Conservation (phyloP, 1,140 invertebrate genomes). For the Cherax destructor region DNA sequence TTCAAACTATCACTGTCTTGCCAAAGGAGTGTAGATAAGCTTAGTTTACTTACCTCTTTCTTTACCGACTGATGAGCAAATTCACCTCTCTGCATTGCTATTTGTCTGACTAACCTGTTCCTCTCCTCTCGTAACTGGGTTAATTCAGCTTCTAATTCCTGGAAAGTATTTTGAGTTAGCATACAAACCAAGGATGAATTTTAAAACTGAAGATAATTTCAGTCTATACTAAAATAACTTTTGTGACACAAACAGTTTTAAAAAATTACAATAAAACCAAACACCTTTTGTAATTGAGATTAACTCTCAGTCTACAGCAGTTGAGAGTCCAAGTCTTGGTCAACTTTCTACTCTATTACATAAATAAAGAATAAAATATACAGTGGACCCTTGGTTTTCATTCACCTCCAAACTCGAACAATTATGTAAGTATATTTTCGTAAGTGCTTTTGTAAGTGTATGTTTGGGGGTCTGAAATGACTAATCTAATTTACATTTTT, state of each 20-base stretch:
- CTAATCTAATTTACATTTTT: too few relatives aligned
- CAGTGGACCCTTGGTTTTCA: too few relatives aligned
- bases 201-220: not conserved
- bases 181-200: not conserved
- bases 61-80: constrained; percentile 55
- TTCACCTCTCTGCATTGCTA: constrained; percentile 36
- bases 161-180: not conserved
- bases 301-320: not conserved
- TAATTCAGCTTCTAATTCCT: constrained; percentile 53
- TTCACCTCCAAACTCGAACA: too few relatives aligned
- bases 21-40: too few relatives aligned
- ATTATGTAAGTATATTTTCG: too few relatives aligned
- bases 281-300: not conserved
- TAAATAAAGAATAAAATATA: too few relatives aligned
- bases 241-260: not conserved
- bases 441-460: too few relatives aligned
- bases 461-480: too few relatives aligned
- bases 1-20: too few relatives aligned
- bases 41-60: constrained; percentile 36
- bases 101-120: constrained; percentile 23
- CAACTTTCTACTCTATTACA: not conserved
- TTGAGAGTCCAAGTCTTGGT: not conserved
- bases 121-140: constrained; percentile 32
- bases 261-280: not conserved
- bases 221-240: not conserved